Base-by-base conservation (phyloP, 2,113 vertebrate species). In the Vulpes ferrilata region DNA sequence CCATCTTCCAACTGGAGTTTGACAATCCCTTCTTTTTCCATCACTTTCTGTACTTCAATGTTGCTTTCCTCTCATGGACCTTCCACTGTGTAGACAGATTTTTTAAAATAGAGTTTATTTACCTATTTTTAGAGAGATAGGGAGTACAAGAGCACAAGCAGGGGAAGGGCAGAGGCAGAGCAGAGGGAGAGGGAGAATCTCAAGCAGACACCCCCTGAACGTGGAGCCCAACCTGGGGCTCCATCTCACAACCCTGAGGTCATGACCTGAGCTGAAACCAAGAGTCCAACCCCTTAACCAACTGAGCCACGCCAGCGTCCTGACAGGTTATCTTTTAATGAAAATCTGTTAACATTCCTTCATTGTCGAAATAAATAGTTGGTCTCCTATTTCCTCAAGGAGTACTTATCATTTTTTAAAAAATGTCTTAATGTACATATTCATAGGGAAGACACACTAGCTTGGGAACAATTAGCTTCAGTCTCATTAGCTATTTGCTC, bases 1-100 rank as follows among this genome's bases (percentile, higher is more conserved):
- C 38, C 38, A 59, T 55, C 35, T 95, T 95, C 92, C 65, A 84
- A 32, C 5, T 43, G 5, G 15, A 81, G 95, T 84, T 93, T 97
- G 76, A 91, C 27, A 88, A 51, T 51, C 80, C 8, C 32, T 88
- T 43, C 19, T 71, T 92, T 85, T 38, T 1, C 15, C 38, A 17
- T 48, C 7, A 57, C 23, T 38, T 64, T 35, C 12, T 59, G 92
- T 88, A 60, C 3, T 97, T 93, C 57, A 60, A 0, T 38, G 35
- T 65, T 95, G 32, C 22, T 88, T 10, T 64, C 27, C 27, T 83
- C 3, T 83, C 43, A 71, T 57, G 67, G 13, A 80, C 2, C 10
- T 59, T 74, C 48, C 12, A 55, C 7, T 73, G 30, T 43, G 32
- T 43, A 43, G 62, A 67, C 16, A 96, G 3, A 59, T 57, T 43